Evolutionary conservation across 2,797 vertebrate species (phyloP).

Genomic region (Melanitta fusca): DNA sequence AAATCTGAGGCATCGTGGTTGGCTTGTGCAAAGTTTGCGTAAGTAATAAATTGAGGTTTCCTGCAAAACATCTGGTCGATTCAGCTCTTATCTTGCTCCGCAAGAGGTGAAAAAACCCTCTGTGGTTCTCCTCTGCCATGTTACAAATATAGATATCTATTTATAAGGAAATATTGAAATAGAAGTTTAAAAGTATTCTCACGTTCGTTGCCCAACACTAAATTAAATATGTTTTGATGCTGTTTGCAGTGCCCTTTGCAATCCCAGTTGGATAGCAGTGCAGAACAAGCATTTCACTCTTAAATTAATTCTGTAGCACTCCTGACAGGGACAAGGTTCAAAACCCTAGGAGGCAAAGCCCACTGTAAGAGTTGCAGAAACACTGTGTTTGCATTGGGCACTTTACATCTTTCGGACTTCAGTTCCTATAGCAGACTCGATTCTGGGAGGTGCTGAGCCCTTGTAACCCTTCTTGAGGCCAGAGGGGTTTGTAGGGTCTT

Average conservation of each 20-base stretch:
- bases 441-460: neutral
- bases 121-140: slow-evolving; percentile 58
- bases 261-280: neutral
- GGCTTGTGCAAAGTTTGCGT: neutral
- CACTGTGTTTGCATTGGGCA: neutral
- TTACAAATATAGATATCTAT: slow-evolving; percentile 50
- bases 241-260: neutral
- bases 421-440: neutral
- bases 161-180: slow-evolving; percentile 43
- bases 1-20: neutral
- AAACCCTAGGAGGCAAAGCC: neutral
- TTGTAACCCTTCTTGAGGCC: accelerated
- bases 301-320: neutral
- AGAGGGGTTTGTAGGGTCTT: neutral
- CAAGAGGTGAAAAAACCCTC: slow-evolving; percentile 22
- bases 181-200: slow-evolving; percentile 47
- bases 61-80: slow-evolving; percentile 68
- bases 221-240: slow-evolving; percentile 12
- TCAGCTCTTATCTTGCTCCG: slow-evolving; percentile 56
- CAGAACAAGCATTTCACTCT: neutral
- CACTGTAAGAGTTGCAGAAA: neutral
- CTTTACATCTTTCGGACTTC: neutral
- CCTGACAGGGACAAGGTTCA: neutral
- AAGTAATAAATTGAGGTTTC: slow-evolving; percentile 68
- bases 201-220: neutral